These are phyloP conservation scores for Holothuria scabra DNA, from an alignment of 53 echinoderm and acorn worm genomes.

Conservation along the genomic window DNA sequence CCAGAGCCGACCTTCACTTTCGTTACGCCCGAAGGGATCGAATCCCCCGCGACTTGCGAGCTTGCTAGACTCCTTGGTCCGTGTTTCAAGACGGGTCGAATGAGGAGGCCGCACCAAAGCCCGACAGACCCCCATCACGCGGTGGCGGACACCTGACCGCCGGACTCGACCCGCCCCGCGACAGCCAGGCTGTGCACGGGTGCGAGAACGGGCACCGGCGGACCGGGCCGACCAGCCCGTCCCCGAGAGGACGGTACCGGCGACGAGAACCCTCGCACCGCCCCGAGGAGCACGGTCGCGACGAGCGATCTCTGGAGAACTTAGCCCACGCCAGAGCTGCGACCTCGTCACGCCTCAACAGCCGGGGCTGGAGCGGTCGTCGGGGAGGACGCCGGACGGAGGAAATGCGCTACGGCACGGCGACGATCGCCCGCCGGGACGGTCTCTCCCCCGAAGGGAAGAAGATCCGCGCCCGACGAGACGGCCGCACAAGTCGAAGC, in stretches of 20 bases:
- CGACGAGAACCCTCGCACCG: neutral
- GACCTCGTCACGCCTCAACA: neutral
- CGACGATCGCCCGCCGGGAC: neutral
- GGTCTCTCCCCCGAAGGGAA: neutral
- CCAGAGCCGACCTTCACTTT: conserved; percentile 61
- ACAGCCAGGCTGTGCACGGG: neutral
- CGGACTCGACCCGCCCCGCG: neutral
- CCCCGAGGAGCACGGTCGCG: conserved; percentile 53
- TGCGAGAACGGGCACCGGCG: neutral
- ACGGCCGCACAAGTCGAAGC: too few species aligned
- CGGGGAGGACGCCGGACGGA: neutral
- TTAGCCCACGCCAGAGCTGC: neutral
- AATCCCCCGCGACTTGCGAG: conserved; percentile 61
- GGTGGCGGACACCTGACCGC: neutral
- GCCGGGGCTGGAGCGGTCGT: neutral
- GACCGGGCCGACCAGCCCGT: neutral
- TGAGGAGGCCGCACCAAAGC: conserved; percentile 14
- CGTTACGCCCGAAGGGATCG: conserved; percentile 70
- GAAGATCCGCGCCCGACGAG: too few species aligned
- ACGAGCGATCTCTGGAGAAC: conserved; percentile 46
- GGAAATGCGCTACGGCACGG: neutral
- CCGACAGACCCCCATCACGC: conserved; percentile 1
- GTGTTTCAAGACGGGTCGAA: conserved; percentile 43
- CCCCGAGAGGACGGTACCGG: neutral
- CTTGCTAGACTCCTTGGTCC: conserved; percentile 60